Evolutionary conservation across 2,113 vertebrate genomes (phyloP), one percentile per base, ranked within the genome.

Genomic region (Melanostigma gelatinosum): DNA sequence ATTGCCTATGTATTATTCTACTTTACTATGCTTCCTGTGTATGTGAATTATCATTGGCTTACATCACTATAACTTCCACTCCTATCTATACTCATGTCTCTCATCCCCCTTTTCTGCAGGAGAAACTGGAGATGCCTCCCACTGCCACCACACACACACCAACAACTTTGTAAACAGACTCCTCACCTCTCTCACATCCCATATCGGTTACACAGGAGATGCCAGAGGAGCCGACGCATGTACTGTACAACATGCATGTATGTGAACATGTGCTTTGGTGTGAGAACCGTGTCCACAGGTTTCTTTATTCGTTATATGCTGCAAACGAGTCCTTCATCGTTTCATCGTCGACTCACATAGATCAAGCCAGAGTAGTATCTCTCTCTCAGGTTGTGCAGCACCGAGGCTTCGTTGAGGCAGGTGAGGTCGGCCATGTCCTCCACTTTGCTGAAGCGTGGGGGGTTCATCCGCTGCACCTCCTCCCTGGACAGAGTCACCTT

Each of bases 361-460:
- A 96, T 96, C 58, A 96, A 89, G 24, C 95, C 95, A 1, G 95
- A 96, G 90, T 91, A 96, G 88, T 96, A 96, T 92, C 95, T 89
- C 44, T 96, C 95, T 72, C 94, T 91, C 44, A 96, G 92, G 84
- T 96, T 96, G 92, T 96, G 95, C 65, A 96, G 89, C 80, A 96
- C 95, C 0, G 95, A 96, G 3, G 95, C 95, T 84, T 96, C 95
- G 4, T 96, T 96, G 82, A 96, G 95, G 90, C 95, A 96, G 82
- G 95, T 96, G 80, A 96, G 95, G 76, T 96, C 95, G 9, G 95
- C 95, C 95, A 96, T 96, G 94, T 96, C 95, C 85, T 96, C 95
- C 75, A 96, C 95, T 92, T 96, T 96, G 74, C 95, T 95, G 88
- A 96, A 96, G 66, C 95, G 94, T 0, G 95, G 95, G 1, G 95